Percentiles rank a stretch among this genome's conserved stretches.
Conservation (phyloP, 2,888 invertebrate genomes). For the Himalopsyche tibetana region DNA sequence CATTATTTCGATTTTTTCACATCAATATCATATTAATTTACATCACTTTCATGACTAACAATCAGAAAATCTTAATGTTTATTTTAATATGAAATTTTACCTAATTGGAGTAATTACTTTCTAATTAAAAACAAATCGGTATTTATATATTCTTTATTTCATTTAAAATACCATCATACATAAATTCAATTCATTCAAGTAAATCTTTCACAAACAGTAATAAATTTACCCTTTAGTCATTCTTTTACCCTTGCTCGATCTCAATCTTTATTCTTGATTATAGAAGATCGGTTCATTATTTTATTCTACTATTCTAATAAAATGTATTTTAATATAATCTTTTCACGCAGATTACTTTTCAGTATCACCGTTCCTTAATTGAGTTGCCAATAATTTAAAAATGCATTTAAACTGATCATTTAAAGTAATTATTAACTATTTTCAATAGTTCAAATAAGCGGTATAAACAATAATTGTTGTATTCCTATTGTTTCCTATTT, state of each 20-base stretch:
- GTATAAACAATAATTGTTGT: not conserved
- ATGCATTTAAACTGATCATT: not conserved
- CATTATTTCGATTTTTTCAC: too few relatives aligned
- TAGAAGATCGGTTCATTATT: not conserved
- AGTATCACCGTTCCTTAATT: not conserved
- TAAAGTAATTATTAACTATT: not conserved
- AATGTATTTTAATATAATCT: not conserved
- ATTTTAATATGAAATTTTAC: not conserved
- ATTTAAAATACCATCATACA: slow-evolving; percentile 15
- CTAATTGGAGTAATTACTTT: not conserved
- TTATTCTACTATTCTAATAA: not conserved
- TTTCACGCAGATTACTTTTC: not conserved
- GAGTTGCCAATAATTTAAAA: not conserved
- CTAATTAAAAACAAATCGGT: not conserved
- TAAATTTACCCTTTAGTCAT: slow-evolving; percentile 22
- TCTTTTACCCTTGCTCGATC: not conserved
- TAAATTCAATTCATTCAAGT: slow-evolving; percentile 25
- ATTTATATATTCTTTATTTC: slow-evolving; percentile 21
- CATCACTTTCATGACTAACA: too few relatives aligned
- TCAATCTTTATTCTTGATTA: not conserved
- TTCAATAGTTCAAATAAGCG: too few relatives aligned
- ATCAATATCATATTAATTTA: too few relatives aligned
- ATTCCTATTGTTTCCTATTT: not conserved
- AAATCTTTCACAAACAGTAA: slow-evolving; percentile 7
- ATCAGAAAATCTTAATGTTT: not conserved